A percentile compares a stretch with the other conserved stretches of the same genome.
Conservation (phyloP, 2,797 vertebrate genomes). For the Sebastes umbrosus region DNA sequence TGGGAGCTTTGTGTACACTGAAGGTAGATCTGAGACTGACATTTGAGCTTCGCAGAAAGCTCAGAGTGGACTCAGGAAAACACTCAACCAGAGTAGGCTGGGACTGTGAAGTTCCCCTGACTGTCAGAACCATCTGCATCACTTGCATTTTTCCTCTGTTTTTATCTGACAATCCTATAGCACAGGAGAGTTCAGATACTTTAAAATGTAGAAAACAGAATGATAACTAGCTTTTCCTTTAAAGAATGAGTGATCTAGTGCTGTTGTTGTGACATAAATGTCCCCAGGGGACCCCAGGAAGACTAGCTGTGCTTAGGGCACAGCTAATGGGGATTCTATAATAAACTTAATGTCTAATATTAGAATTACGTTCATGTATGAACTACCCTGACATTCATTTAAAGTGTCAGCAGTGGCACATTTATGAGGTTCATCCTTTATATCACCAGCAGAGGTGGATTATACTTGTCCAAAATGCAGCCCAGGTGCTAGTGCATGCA, state of each 20-base stretch:
- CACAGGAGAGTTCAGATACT: slow-evolving; percentile 36
- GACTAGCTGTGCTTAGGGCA: background rate
- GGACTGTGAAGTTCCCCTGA: slow-evolving; percentile 58
- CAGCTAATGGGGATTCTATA: background rate
- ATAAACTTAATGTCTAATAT: background rate
- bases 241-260: background rate
- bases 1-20: slow-evolving; percentile 47
- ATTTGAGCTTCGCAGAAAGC: slow-evolving; percentile 63
- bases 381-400: background rate
- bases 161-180: slow-evolving; percentile 45
- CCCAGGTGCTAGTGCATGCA: slow-evolving; percentile 37
- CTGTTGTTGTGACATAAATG: background rate
- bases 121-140: slow-evolving; percentile 66
- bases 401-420: slow-evolving; percentile 8
- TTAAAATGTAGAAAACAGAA: slow-evolving; percentile 6
- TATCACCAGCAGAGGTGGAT: slow-evolving; percentile 15
- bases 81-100: slow-evolving; percentile 66
- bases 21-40: slow-evolving; percentile 66
- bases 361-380: background rate
- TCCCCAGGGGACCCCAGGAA: background rate
- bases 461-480: slow-evolving; percentile 25
- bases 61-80: slow-evolving; percentile 64
- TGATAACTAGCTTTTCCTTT: background rate
- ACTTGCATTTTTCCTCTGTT: slow-evolving; percentile 38
- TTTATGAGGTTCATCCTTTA: slow-evolving; percentile 18